Evolutionary conservation across 2,797 vertebrate species (phyloP).

Genomic region (Poeciliopsis infans): DNA sequence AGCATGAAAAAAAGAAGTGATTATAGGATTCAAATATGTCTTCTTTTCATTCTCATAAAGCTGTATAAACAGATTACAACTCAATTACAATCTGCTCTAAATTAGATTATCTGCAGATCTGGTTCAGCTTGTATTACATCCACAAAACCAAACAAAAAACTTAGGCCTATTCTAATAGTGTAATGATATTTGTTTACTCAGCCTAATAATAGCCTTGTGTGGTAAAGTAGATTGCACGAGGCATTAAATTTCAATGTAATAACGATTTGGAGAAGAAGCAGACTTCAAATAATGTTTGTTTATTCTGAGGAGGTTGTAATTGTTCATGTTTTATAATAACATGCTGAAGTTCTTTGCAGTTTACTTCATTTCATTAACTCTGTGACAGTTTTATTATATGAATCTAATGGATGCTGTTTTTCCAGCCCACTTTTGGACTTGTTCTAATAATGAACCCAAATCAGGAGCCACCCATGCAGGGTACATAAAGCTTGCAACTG

Average conservation of each 20-base stretch:
- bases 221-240: conserved; percentile 29
- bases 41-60: conserved; percentile 27
- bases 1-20: conserved; percentile 13
- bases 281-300: conserved; percentile 19
- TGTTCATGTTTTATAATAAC: conserved; percentile 25
- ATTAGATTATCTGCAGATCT: conserved; percentile 24
- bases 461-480: conserved; percentile 26
- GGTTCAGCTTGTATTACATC: conserved; percentile 32
- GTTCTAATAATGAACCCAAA: conserved; percentile 34
- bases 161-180: conserved; percentile 24
- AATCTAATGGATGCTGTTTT: conserved; percentile 35
- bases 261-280: conserved; percentile 6
- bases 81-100: conserved; percentile 14
- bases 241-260: conserved; percentile 7
- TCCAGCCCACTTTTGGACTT: conserved; percentile 31
- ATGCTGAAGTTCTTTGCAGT: conserved; percentile 6
- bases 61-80: conserved; percentile 37
- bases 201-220: conserved; percentile 38
- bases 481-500: conserved; percentile 25
- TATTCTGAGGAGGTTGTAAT: conserved; percentile 11
- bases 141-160: conserved; percentile 12
- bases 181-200: conserved; percentile 50
- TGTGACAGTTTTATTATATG: conserved; percentile 27
- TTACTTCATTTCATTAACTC: conserved; percentile 35
- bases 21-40: conserved; percentile 15